A percentile compares a stretch with the other conserved stretches of the same genome.
Conservation (phyloP, 2,113 vertebrate species). For the Spea bombifrons region DNA sequence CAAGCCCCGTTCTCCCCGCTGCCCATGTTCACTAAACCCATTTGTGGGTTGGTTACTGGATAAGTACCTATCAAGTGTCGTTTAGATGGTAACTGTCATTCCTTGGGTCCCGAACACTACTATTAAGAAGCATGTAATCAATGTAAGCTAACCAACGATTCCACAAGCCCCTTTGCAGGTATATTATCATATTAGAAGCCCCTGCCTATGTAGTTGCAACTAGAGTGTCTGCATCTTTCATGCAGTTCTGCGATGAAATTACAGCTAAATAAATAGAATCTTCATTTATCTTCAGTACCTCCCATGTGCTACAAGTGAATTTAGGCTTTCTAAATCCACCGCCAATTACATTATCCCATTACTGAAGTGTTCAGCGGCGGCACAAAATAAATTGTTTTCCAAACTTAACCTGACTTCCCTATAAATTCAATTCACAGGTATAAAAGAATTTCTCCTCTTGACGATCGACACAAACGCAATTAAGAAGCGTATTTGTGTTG, state of each 20-base stretch:
- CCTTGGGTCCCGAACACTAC: no score
- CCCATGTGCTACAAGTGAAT: conserved; percentile 85
- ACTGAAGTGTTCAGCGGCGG: conserved; percentile 83
- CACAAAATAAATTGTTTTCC: conserved; percentile 93
- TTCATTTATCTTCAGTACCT: conserved; percentile 98
- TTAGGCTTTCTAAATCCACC: conserved; percentile 79
- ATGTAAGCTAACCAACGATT: not conserved
- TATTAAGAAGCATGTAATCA: not conserved
- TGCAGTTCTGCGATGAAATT: conserved; percentile 92
- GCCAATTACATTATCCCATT: conserved; percentile 88
- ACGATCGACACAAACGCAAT: conserved; percentile 98
- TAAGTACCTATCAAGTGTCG: no score
- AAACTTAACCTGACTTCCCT: conserved; percentile 96
- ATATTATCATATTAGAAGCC: not conserved
- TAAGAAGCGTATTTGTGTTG: conserved; percentile 97
- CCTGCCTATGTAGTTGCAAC: not conserved
- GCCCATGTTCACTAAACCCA: no score
- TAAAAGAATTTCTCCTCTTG: conserved; percentile 94
- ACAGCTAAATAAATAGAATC: conserved; percentile 97
- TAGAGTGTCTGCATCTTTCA: conserved; percentile 83
- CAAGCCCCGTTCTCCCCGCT: no score
- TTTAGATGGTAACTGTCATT: no score
- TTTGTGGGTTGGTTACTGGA: no score
- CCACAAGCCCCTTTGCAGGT: not conserved
- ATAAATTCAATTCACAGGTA: conserved; percentile 98